These are phyloP conservation scores for Drosophila parthenogenetica DNA, from an alignment of 2,888 invertebrate species.

Conservation along the genomic window DNA sequence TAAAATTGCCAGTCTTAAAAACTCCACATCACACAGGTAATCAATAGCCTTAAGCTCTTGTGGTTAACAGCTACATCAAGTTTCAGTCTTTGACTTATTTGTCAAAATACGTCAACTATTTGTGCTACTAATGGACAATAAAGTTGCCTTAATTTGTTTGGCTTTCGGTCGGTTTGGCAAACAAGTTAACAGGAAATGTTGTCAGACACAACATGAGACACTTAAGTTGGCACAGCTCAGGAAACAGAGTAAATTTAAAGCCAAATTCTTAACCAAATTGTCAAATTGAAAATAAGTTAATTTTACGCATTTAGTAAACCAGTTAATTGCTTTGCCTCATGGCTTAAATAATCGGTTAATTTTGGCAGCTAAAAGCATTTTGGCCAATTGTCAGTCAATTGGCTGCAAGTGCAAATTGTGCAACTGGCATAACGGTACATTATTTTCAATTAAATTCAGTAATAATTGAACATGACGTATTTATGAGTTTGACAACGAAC, in stretches of 20 bases:
- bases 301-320: not conserved
- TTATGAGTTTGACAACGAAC: conserved; percentile 75
- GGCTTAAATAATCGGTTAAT: conserved; percentile 2
- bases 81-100: not conserved
- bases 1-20: no score
- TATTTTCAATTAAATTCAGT: conserved; percentile 72
- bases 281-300: not conserved
- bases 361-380: conserved; percentile 8
- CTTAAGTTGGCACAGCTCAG: not conserved
- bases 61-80: conserved; percentile 25
- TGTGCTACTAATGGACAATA: conserved; percentile 54
- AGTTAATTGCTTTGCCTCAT: not conserved
- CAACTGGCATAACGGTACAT: conserved; percentile 43
- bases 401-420: conserved; percentile 2
- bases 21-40: no score
- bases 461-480: conserved; percentile 81
- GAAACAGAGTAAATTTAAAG: not conserved
- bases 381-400: conserved; percentile 17
- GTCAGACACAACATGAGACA: conserved; percentile 13
- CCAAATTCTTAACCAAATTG: not conserved
- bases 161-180: conserved; percentile 14
- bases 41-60: not conserved
- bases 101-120: conserved; percentile 36
- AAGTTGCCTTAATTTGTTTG: conserved; percentile 40
- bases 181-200: conserved; percentile 10